A percentile compares a stretch with the other conserved stretches of the same genome.
Conservation (phyloP, 1,140 invertebrate genomes). For the Laodelphax striatellus region DNA sequence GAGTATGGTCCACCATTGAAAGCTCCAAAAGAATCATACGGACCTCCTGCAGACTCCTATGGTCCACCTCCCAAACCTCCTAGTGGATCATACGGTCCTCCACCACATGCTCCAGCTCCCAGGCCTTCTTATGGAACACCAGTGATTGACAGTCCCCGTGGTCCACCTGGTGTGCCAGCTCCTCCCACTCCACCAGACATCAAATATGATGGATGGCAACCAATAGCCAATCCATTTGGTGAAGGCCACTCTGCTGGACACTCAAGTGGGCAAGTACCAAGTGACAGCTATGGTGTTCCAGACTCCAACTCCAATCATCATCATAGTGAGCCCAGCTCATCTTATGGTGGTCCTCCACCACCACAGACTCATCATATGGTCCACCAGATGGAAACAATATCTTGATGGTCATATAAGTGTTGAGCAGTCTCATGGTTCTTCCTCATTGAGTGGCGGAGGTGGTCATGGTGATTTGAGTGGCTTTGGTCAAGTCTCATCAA, state of each 20-base stretch:
- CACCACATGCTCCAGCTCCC: slow-evolving; percentile 30
- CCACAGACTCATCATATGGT: slow-evolving; percentile 31
- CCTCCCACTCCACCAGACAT: slow-evolving; percentile 61
- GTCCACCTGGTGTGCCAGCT: slow-evolving; percentile 46
- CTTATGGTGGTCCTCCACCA: slow-evolving; percentile 18
- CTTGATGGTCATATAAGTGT: too few species aligned
- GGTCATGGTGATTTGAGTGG: not conserved
- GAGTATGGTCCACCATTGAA: slow-evolving; percentile 24
- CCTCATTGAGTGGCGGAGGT: not conserved
- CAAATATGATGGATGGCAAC: slow-evolving; percentile 72
- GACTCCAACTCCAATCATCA: slow-evolving; percentile 10
- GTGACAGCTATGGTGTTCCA: slow-evolving; percentile 25
- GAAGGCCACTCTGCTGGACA: slow-evolving; percentile 18
- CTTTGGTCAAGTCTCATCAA: not conserved
- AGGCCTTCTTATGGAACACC: slow-evolving; percentile 35
- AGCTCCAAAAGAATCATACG: slow-evolving; percentile 22
- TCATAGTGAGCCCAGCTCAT: slow-evolving; percentile 7
- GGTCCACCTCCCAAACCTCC: slow-evolving; percentile 29
- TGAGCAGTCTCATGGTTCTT: too few species aligned
- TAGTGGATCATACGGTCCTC: slow-evolving; percentile 30
- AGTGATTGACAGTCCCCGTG: slow-evolving; percentile 30
- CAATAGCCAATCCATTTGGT: slow-evolving; percentile 49
- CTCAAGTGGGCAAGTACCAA: slow-evolving; percentile 19
- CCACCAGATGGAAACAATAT: not conserved
- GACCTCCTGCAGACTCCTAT: slow-evolving; percentile 34